Conservation (phyloP, 2,888 invertebrate species). For the Physocephala rufipes region DNA sequence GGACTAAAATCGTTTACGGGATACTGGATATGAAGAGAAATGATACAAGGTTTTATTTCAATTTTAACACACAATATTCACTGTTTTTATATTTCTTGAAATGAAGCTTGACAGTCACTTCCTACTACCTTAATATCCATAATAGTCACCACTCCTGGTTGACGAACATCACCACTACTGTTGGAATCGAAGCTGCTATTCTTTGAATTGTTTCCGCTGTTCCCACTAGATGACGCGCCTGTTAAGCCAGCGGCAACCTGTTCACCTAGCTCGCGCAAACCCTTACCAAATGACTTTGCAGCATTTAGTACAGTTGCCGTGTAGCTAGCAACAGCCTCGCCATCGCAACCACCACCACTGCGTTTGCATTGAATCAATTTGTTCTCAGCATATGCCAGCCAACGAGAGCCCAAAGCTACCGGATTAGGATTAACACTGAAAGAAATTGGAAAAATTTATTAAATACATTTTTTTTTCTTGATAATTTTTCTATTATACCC, state of each 20-base stretch:
- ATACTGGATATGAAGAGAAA: conserved; percentile 50
- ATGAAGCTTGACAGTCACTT: too few species aligned
- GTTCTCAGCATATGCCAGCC: conserved; percentile 88
- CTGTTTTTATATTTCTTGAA: too few species aligned
- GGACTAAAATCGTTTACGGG: conserved; percentile 63
- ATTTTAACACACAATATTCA: too few species aligned
- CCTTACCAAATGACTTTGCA: conserved; percentile 92
- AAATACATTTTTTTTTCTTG: not conserved
- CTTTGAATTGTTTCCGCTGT: conserved; percentile 63
- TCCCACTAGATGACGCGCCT: conserved; percentile 67
- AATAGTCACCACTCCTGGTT: conserved; percentile 89
- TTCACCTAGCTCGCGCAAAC: conserved; percentile 88
- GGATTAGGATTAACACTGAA: conserved; percentile 74
- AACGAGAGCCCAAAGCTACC: conserved; percentile 84
- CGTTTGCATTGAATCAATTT: conserved; percentile 80
- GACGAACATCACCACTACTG: conserved; percentile 71
- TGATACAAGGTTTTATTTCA: too few species aligned
- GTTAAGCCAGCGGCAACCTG: conserved; percentile 90
- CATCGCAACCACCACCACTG: conserved; percentile 86
- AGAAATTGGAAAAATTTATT: conserved; percentile 25
- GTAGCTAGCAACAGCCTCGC: conserved; percentile 86
- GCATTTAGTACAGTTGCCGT: conserved; percentile 95
- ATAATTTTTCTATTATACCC: conserved; percentile 67
- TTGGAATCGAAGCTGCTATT: conserved; percentile 67
- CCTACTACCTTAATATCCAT: conserved; percentile 82